Evolutionary conservation across 2,888 invertebrate genomes (phyloP).

Genomic region (Cylloceria caligata): DNA sequence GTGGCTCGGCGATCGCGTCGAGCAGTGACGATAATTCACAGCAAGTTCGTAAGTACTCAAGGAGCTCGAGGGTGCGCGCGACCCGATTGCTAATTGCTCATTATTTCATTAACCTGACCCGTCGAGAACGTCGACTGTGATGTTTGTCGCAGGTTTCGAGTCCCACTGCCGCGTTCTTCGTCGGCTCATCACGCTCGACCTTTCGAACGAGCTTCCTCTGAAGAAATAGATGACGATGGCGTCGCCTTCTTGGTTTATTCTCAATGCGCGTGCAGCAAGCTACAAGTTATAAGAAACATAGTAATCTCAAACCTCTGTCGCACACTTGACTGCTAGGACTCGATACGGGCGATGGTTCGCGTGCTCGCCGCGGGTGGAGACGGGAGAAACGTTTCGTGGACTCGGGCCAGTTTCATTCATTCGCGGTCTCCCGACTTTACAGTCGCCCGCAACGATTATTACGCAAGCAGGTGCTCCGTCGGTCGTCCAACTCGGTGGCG

Average conservation of each 20-base stretch:
- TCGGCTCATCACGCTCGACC: conserved; percentile 42
- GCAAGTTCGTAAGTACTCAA: not conserved
- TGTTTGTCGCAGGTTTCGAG: not conserved
- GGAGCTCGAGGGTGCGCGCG: conserved; percentile 11
- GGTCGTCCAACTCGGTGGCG: conserved; percentile 68
- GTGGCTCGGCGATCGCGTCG: too few relatives aligned
- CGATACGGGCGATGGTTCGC: not conserved
- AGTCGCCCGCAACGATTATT: conserved; percentile 33
- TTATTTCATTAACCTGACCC: conserved; percentile 39
- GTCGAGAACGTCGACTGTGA: not conserved
- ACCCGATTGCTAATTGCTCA: conserved; percentile 46
- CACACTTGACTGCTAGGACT: not conserved
- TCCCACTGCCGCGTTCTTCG: not conserved
- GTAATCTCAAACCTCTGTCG: not conserved
- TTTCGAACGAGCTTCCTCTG: conserved; percentile 44
- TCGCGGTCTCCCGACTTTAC: conserved; percentile 67
- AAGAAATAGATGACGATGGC: conserved; percentile 45
- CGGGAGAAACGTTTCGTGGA: conserved; percentile 71
- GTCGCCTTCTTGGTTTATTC: conserved; percentile 25
- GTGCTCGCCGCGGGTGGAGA: not conserved
- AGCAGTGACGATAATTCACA: not conserved
- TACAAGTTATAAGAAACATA: not conserved
- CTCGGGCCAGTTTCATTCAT: conserved; percentile 80
- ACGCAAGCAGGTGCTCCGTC: conserved; percentile 44
- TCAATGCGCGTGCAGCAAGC: not conserved